Percentiles rank a stretch among this genome's conserved stretches.
Conservation (phyloP, 2,797 vertebrate species). For the Lacerta viridis region DNA sequence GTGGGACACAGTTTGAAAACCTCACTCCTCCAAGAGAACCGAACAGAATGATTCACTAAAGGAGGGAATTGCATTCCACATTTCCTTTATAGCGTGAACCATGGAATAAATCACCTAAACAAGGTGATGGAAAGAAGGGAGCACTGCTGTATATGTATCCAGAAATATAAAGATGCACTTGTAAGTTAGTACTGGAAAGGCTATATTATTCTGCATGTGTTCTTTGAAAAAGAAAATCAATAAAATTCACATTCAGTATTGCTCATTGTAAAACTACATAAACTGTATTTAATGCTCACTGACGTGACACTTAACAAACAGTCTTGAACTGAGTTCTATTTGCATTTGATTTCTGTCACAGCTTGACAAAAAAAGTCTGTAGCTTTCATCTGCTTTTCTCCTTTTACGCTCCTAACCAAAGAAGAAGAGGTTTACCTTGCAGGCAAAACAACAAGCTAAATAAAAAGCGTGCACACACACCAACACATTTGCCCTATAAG, state of each 20-base stretch:
- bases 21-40: background rate
- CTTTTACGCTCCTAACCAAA: constrained; percentile 74
- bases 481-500: constrained; percentile 45
- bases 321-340: constrained; percentile 80
- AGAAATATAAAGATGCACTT: constrained; percentile 62
- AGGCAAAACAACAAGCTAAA: constrained; percentile 67
- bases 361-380: constrained; percentile 74
- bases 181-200: constrained; percentile 59
- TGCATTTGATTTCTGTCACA: constrained; percentile 80
- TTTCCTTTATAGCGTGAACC: constrained; percentile 60
- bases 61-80: constrained; percentile 58
- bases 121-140: constrained; percentile 57
- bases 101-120: constrained; percentile 55
- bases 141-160: constrained; percentile 66
- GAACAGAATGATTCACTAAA: background rate
- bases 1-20: background rate
- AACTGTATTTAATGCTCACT: constrained; percentile 77
- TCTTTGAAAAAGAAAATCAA: constrained; percentile 79
- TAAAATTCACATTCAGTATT: constrained; percentile 74
- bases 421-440: constrained; percentile 63
- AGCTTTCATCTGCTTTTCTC: constrained; percentile 77
- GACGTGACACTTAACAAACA: constrained; percentile 79
- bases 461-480: background rate
- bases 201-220: constrained; percentile 71
- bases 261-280: constrained; percentile 79